Conservation (phyloP, 2,113 vertebrate genomes). For the Myiagra hebetior region DNA sequence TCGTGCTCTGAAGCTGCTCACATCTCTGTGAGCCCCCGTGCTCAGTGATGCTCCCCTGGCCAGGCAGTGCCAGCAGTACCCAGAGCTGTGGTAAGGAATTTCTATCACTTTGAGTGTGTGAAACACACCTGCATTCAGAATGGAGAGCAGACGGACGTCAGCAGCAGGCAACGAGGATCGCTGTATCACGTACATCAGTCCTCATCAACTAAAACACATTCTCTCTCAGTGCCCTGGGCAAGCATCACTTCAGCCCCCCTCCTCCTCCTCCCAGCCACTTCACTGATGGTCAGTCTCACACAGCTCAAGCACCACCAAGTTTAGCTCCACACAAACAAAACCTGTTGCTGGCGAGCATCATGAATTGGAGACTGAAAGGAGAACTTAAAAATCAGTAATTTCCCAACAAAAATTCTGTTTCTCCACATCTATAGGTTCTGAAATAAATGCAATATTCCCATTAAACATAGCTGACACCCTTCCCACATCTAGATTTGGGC, state of each 20-base stretch:
- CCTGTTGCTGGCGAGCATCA: background rate
- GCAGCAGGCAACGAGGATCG: background rate
- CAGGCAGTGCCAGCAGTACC: background rate
- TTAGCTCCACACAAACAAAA: background rate
- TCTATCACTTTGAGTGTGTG: background rate
- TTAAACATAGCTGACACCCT: background rate
- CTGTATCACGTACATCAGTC: accelerated
- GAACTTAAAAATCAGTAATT: background rate
- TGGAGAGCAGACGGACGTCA: background rate
- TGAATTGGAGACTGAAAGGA: background rate
- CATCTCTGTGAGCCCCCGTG: background rate
- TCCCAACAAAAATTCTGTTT: background rate
- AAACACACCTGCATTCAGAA: background rate
- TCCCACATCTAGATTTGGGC: background rate
- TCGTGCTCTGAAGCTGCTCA: background rate
- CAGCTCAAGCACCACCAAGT: background rate
- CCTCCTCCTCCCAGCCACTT: background rate
- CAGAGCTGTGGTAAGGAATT: background rate
- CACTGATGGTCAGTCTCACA: background rate
- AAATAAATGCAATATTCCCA: background rate
- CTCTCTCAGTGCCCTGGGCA: background rate
- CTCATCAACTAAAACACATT: background rate
- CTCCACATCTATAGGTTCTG: background rate
- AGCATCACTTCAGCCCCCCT: background rate
- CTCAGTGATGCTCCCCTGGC: background rate